A percentile compares a stretch with the other conserved stretches of the same genome.
These are phyloP conservation scores for Epirrhoe tristata DNA, from an alignment of 2,888 invertebrate species.

Conservation along the genomic window DNA sequence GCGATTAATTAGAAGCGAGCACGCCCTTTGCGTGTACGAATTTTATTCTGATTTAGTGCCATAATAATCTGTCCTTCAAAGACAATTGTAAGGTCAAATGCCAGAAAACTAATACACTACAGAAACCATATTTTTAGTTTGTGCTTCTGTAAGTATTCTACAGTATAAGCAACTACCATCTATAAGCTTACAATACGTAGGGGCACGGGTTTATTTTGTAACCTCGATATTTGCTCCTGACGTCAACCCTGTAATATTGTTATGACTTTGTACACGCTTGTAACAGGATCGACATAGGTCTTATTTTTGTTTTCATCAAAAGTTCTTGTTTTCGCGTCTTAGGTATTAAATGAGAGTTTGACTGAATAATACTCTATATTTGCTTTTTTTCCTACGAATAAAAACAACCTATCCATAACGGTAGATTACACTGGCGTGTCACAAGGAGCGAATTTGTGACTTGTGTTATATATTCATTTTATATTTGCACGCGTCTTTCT, in stretches of 20 bases:
- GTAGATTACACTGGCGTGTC: slow-evolving; percentile 44
- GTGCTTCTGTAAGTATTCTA: background rate
- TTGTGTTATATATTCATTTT: slow-evolving; percentile 38
- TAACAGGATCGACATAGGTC: slow-evolving; percentile 44
- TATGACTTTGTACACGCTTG: slow-evolving; percentile 41
- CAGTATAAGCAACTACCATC: background rate
- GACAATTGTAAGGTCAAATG: slow-evolving; percentile 10
- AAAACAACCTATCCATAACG: slow-evolving; percentile 53
- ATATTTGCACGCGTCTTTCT: slow-evolving; percentile 38
- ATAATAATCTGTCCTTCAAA: slow-evolving; percentile 35
- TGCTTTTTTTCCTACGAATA: slow-evolving; percentile 49
- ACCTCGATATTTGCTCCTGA: slow-evolving; percentile 37
- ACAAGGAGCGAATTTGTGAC: slow-evolving; percentile 49
- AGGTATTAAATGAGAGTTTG: slow-evolving; percentile 37
- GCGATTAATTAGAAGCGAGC: slow-evolving; percentile 51
- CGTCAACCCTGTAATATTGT: slow-evolving; percentile 43
- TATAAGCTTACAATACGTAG: background rate
- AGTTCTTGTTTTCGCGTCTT: slow-evolving; percentile 41
- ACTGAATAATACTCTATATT: slow-evolving; percentile 29
- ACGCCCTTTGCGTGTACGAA: slow-evolving; percentile 66
- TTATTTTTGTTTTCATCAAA: slow-evolving; percentile 49
- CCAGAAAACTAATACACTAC: background rate
- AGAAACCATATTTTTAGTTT: background rate
- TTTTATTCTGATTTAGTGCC: slow-evolving; percentile 52
- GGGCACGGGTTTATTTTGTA: slow-evolving; percentile 1